Base-by-base conservation (phyloP, 2,888 invertebrate species). In the Phengaris arion region DNA sequence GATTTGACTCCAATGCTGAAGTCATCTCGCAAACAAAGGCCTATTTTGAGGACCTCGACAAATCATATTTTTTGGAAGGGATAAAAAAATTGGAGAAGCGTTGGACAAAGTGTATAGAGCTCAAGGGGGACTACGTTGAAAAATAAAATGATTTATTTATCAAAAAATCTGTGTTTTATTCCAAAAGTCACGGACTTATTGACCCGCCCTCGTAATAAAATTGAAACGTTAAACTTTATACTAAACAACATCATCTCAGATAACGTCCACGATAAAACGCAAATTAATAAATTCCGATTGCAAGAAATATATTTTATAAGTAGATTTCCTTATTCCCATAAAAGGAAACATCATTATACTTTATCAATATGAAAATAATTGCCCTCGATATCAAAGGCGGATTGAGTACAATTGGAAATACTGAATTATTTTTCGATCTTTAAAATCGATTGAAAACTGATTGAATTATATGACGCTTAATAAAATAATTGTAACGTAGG, bases 301-400 rank as follows among this genome's bases (percentile, higher is more conserved):
- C 64, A 35, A 64, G 64, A 64, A 64, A 64, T 64, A 64, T 64
- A n/a, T n/a, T n/a, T 64, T 64, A 22, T 22, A 10, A 59, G 59
- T 15, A 22, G 12, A 64, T 5, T 64, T 64, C 35, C 35, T 45
- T 64, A 22, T 64, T 64, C 64, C 59, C 6, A 64, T 12, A 64
- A 35, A 64, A 64, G 64, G 45, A 45, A 64, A 45, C 35, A 59
- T 10, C 59, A 64, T 45, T 13, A 45, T 45, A 64, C 12, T 68
- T 68, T 59, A 74, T 68, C 64, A 64, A 74, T 68, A 74, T 68
- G 68, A 74, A 68, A 68, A 52, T 74, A 68, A 52, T 74, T 74
- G 46, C 35, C 22, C 64, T 59, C 35, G 64, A 64, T 51, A 45
- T 64, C 64, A 22, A 64, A 64, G 13, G 64, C 64, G 6, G 64